Evolutionary conservation across 2,888 invertebrate species (phyloP), one percentile per base, ranked within the genome.

Genomic region (Ochlodes sylvanus): DNA sequence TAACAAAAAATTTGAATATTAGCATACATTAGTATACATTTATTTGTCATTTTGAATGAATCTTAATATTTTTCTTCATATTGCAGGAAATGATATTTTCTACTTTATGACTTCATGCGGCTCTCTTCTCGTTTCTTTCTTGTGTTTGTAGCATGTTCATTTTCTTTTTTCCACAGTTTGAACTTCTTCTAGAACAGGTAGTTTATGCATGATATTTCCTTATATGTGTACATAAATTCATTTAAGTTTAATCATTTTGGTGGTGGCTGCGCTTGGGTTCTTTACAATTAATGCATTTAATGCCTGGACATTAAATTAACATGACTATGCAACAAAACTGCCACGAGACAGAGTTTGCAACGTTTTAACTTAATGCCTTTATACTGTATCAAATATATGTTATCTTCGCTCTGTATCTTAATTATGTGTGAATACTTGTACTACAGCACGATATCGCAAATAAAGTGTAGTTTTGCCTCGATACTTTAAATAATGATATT

Each of bases 51-150:
- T 84, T 87, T 86, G 79, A 87, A 86, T 81, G 81, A 86, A 84
- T 86, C 86, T 89, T 88, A 92, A 84, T 94, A 92, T 90, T 85
- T 88, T 89, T 93, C 94, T 90, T 94, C 88, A 85, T 90, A 92
- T 94, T 94, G 84, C 94, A 94, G 94, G 94, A 94, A 84, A 83
- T 89, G 88, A 91, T 91, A 90, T 86, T 89, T 88, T 85, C 85
- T 90, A 88, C 88, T 88, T 84, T 89, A 86, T 86, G 88, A 84
- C 86, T 91, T 90, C 87, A 90, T 87, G 90, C 90, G 83, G 88
- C 85, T 88, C 87, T 88, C 88, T 89, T 78, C 84, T 88, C 86
- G 77, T 87, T 86, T 86, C 85, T 87, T 87, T 87, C 84, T 86
- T 86, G 84, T 79, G 85, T 79, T 89, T 90, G 88, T 87, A 87